A percentile compares a stretch with the other conserved stretches of the same genome.
These are phyloP conservation scores for Meganola albula DNA, from an alignment of 2,888 invertebrate species.

Conservation along the genomic window DNA sequence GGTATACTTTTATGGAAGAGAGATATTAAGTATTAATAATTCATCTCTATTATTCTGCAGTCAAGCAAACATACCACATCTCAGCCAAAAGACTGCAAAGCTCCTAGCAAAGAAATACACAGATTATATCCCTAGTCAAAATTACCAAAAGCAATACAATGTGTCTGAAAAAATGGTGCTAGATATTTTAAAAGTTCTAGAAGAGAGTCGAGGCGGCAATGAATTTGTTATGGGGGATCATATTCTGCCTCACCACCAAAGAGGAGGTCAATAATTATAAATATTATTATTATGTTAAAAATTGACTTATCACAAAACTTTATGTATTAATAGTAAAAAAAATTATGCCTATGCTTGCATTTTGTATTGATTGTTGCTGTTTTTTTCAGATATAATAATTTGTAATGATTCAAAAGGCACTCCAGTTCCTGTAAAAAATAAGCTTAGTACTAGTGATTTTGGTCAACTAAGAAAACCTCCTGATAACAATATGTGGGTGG, in stretches of 20 bases:
- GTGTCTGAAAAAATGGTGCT: conserved; percentile 77
- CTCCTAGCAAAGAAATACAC: conserved; percentile 78
- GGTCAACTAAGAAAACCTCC: conserved; percentile 57
- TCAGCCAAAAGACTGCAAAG: conserved; percentile 63
- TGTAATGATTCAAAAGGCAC: conserved; percentile 73
- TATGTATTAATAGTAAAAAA: neutral
- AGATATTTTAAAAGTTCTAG: conserved; percentile 72
- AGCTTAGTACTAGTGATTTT: conserved; percentile 67
- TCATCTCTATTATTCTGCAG: conserved; percentile 79
- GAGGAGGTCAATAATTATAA: conserved; percentile 77
- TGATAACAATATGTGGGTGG: conserved; percentile 70
- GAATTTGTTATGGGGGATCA: conserved; percentile 73
- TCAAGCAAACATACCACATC: conserved; percentile 74
- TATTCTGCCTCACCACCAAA: conserved; percentile 82
- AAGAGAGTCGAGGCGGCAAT: conserved; percentile 65
- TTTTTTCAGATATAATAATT: conserved; percentile 76
- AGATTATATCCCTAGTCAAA: conserved; percentile 75
- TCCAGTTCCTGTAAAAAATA: conserved; percentile 61
- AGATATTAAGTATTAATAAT: conserved; percentile 80
- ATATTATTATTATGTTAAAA: no score
- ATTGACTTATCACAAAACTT: neutral
- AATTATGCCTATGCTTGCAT: neutral
- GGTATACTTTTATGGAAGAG: conserved; percentile 66
- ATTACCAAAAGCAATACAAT: conserved; percentile 70
- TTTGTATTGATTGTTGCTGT: conserved; percentile 1